Base-by-base conservation (phyloP, 2,888 invertebrate species). In the Diogma glabrata region DNA sequence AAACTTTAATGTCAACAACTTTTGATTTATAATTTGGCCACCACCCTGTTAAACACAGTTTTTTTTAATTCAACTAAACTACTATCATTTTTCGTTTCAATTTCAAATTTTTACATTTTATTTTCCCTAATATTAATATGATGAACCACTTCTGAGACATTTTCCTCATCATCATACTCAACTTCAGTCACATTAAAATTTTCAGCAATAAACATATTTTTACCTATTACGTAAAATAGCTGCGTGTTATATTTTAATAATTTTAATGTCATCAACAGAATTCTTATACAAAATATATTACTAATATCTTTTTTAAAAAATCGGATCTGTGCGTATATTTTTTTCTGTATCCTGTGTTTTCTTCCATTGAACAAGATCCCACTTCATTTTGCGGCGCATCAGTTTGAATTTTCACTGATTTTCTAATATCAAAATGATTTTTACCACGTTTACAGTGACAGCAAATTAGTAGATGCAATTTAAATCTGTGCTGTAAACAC, bases 291-390 rank as follows among this genome's bases (percentile, higher is more conserved):
- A 26, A 8, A 10, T 8, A 26, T 10, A 26, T 26, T 10, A 26
- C 10, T n/a, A n/a, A n/a, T n/a, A n/a, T n/a, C n/a, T n/a, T n/a
- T n/a, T n/a, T n/a, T n/a, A n/a, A 26, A 26, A 26, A 26, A 67
- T 61, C 66, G 65, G 10, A 26, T 26, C 26, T 26, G 26, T 6
- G 26, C 26, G 10, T 26, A 26, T 8, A n/a, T 26, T 26, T 26
- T 26, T 26, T 10, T 26, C 7, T 8, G 7, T 8, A 8, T 26
- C 26, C 7, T 8, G 6, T 26, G 10, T 26, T 26, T 8, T 26
- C 26, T 8, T 26, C 7, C 10, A 26, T 8, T 8, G 10, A 8
- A 26, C 6, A 10, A 10, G 26, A 6, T 8, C 26, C 26, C 6
- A 26, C 26, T 26, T 6, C 26, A 26, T 26, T 26, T 10, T 26